A percentile compares a stretch with the other conserved stretches of the same genome.
These are phyloP conservation scores for Odontomachus brunneus DNA, from an alignment of 1,140 invertebrate species.

Conservation along the genomic window DNA sequence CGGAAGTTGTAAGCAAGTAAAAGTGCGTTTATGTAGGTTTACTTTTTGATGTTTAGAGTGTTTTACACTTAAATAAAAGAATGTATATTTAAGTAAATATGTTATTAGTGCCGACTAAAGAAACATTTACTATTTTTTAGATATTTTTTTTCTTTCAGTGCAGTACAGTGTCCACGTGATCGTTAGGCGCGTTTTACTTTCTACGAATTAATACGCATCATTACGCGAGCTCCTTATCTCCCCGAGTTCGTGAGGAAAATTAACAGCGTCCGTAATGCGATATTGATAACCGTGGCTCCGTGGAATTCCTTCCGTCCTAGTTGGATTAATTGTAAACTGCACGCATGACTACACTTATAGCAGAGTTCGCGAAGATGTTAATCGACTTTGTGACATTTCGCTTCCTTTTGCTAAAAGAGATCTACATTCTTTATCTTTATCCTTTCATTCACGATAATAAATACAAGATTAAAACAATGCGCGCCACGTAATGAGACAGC, in stretches of 20 bases:
- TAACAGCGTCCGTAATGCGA: conserved; percentile 16
- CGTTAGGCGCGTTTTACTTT: neutral
- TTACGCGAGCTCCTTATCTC: conserved; percentile 17
- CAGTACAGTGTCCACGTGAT: neutral
- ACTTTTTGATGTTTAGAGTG: too few species aligned
- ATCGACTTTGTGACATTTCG: conserved; percentile 33
- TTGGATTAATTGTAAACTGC: neutral
- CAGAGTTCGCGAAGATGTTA: neutral
- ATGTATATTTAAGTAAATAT: too few species aligned
- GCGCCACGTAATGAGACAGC: neutral
- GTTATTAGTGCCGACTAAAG: too few species aligned
- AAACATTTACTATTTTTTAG: too few species aligned
- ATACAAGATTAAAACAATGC: conserved; percentile 9
- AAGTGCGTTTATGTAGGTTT: too few species aligned
- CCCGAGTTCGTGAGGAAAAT: neutral
- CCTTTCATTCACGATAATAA: neutral
- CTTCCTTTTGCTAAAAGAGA: neutral
- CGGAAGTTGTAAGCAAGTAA: too few species aligned
- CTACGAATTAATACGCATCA: neutral
- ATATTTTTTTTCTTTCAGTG: too few species aligned
- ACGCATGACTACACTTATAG: neutral
- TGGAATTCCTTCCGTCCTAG: neutral
- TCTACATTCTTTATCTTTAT: neutral
- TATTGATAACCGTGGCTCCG: neutral
- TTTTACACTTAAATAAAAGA: too few species aligned